These are phyloP conservation scores for Drosophila colorata DNA, from an alignment of 2,888 invertebrate species.

Conservation along the genomic window DNA sequence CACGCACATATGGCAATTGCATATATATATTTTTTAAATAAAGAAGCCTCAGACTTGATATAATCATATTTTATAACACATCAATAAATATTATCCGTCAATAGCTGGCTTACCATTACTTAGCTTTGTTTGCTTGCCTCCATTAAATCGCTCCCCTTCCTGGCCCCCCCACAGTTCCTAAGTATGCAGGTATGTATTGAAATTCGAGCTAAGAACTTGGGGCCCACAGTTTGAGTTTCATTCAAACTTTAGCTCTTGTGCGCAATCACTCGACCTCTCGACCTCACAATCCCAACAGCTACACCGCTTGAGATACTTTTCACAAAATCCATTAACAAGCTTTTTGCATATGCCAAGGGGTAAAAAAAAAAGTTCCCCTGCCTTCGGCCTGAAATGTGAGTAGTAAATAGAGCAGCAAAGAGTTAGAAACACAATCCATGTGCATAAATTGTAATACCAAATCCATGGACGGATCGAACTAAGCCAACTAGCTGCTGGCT, in stretches of 20 bases:
- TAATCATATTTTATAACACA: too few species aligned
- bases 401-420: slow-evolving; percentile 60
- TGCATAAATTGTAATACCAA: slow-evolving; percentile 69
- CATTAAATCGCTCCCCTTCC: background rate
- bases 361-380: slow-evolving; percentile 16
- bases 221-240: background rate
- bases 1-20: too few species aligned
- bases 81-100: too few species aligned
- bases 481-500: slow-evolving; percentile 34
- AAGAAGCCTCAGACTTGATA: too few species aligned
- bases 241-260: slow-evolving; percentile 5
- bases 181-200: background rate
- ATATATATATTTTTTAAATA: too few species aligned
- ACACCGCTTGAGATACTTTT: slow-evolving; percentile 16
- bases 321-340: slow-evolving; percentile 50
- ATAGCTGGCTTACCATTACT: too few species aligned
- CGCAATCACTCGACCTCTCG: background rate
- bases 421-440: slow-evolving; percentile 44
- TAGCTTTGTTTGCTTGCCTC: background rate
- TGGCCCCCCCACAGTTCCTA: background rate
- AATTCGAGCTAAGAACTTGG: background rate
- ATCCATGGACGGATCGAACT: slow-evolving; percentile 52
- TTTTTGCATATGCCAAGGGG: slow-evolving; percentile 29
- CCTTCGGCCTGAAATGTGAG: slow-evolving; percentile 16
- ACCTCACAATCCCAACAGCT: background rate